Percentiles rank a stretch among this genome's conserved stretches.
phyloP scores from a whole-genome alignment of 2,797 vertebrate species.

The Austrolebias charrua region DNA sequence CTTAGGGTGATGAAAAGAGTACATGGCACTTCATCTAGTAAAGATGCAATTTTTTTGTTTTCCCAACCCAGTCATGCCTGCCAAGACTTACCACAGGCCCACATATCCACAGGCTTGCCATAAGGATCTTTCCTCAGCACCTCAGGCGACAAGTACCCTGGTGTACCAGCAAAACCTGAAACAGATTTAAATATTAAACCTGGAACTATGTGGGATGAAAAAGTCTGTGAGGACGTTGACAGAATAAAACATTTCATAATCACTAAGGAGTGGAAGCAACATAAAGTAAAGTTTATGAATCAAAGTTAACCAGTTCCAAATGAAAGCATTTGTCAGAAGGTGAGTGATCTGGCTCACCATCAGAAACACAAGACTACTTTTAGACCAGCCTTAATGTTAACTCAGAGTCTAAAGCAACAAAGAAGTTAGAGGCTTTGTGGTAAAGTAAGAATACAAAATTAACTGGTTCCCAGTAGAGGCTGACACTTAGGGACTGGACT shows the following conservation, averaged over 20 bases:
- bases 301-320: slow-evolving; percentile 16
- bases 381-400: slow-evolving; percentile 25
- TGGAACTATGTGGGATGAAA: accelerated
- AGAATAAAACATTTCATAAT: slow-evolving; percentile 8
- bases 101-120: slow-evolving; percentile 98
- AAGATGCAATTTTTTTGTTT: neutral
- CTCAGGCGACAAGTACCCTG: slow-evolving; percentile 95
- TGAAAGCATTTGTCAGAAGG: slow-evolving; percentile 20
- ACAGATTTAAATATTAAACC: slow-evolving; percentile 18
- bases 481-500: slow-evolving; percentile 49
- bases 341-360: slow-evolving; percentile 19
- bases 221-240: slow-evolving; percentile 7
- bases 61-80: no score
- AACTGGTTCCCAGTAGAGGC: slow-evolving; percentile 49
- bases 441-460: slow-evolving; percentile 17
- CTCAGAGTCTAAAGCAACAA: slow-evolving; percentile 10
- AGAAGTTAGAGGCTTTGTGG: slow-evolving; percentile 19
- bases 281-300: slow-evolving; percentile 21
- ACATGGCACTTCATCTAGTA: no score
- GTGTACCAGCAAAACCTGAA: slow-evolving; percentile 94
- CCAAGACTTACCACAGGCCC: slow-evolving; percentile 89
- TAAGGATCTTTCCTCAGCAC: slow-evolving; percentile 97
- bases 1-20: no score
- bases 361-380: slow-evolving; percentile 47
- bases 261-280: slow-evolving; percentile 4